phyloP scores from a whole-genome alignment of 2,797 vertebrate genomes.

The Pantherophis vulpinus region DNA sequence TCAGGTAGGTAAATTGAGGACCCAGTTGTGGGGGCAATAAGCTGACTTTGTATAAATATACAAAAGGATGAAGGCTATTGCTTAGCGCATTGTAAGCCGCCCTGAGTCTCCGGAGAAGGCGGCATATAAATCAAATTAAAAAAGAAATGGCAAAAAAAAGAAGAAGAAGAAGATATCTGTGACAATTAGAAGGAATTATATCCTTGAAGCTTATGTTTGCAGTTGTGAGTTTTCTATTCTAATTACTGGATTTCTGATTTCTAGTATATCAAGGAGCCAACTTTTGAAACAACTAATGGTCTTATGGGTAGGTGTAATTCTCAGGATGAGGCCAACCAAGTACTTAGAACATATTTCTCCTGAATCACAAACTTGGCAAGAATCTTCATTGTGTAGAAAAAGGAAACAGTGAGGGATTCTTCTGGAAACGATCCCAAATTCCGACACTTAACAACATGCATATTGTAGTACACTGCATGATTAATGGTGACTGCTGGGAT shows the following conservation, averaged over 20 bases:
- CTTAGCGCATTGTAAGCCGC: no score
- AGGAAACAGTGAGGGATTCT: neutral
- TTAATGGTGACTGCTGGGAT: neutral
- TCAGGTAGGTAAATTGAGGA: no score
- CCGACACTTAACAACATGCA: neutral
- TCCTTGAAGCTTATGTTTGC: neutral
- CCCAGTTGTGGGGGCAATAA: no score
- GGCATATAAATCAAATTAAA: no score
- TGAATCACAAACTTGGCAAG: neutral
- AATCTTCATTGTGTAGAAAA: neutral
- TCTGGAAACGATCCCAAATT: neutral
- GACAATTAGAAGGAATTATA: neutral
- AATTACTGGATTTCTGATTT: neutral
- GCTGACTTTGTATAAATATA: no score
- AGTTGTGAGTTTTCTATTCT: neutral
- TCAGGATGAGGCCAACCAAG: neutral
- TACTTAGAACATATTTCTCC: slow-evolving; percentile 3
- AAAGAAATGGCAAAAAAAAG: neutral
- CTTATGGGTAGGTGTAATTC: neutral
- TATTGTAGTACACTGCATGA: neutral
- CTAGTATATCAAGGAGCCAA: neutral
- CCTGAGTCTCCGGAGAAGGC: no score
- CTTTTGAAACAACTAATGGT: neutral
- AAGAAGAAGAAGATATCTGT: neutral
- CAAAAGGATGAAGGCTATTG: no score